These are phyloP conservation scores for Parnassius mnemosyne DNA, from an alignment of 2,888 invertebrate genomes.

Conservation along the genomic window DNA sequence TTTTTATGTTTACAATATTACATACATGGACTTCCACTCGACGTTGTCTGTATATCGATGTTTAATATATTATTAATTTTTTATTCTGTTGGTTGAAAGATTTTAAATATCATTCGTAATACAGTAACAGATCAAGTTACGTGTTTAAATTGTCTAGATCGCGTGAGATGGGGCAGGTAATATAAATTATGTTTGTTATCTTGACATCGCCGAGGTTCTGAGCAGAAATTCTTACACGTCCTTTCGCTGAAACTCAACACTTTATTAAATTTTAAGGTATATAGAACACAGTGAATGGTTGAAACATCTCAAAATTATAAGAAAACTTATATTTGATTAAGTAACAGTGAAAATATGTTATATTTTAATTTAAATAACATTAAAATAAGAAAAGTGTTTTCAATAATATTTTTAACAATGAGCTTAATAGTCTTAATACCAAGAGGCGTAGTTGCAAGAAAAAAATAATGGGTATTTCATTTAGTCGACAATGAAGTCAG, in stretches of 20 bases:
- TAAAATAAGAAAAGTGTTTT: neutral
- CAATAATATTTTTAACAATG: neutral
- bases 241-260: constrained; percentile 60
- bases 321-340: too few relatives aligned
- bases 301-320: too few relatives aligned
- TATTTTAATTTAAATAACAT: too few relatives aligned
- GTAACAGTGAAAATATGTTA: too few relatives aligned
- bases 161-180: constrained; percentile 64
- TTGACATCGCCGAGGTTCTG: constrained; percentile 60
- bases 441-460: constrained; percentile 31
- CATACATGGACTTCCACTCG: too few relatives aligned
- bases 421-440: constrained; percentile 27
- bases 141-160: constrained; percentile 75
- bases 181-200: constrained; percentile 77
- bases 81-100: neutral
- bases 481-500: constrained; percentile 58
- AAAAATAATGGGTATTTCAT: constrained; percentile 56
- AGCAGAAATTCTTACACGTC: constrained; percentile 77
- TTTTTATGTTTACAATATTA: too few relatives aligned
- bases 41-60: too few relatives aligned
- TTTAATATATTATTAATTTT: neutral
- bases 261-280: constrained; percentile 34
- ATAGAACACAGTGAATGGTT: too few relatives aligned
- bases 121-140: constrained; percentile 64
- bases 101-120: too few relatives aligned